Evolutionary conservation across 2,113 vertebrate species (phyloP).

Genomic region (Cheilinus undulatus): DNA sequence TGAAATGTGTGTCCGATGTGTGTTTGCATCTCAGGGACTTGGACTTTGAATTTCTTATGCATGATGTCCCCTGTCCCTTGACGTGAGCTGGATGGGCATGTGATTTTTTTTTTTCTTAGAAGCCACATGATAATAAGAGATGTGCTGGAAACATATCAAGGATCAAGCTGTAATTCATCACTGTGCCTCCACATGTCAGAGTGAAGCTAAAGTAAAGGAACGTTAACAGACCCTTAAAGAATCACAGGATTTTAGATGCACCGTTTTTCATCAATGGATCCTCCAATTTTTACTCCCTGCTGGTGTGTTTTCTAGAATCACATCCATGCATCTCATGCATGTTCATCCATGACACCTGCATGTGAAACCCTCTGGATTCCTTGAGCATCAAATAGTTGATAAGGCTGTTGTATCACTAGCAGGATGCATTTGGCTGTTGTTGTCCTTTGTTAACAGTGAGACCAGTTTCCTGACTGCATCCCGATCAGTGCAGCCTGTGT

Average conservation of each 20-base stretch:
- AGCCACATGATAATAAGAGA: slow-evolving; percentile 66
- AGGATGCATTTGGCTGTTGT: slow-evolving; percentile 56
- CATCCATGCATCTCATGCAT: background rate
- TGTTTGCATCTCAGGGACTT: slow-evolving; percentile 39
- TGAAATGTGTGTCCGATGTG: slow-evolving; percentile 10
- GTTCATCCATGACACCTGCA: background rate
- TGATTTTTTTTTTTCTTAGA: slow-evolving; percentile 64
- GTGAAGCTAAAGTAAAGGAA: slow-evolving; percentile 45
- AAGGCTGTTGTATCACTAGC: slow-evolving; percentile 30
- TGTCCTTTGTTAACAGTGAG: slow-evolving; percentile 71
- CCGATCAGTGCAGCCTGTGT: slow-evolving; percentile 79
- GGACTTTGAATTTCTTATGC: slow-evolving; percentile 63
- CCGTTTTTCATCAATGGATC: background rate
- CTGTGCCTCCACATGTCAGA: slow-evolving; percentile 51
- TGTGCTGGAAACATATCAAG: slow-evolving; percentile 68
- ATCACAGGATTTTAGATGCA: slow-evolving; percentile 11
- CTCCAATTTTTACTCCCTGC: background rate
- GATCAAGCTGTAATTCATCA: slow-evolving; percentile 67
- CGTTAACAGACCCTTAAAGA: slow-evolving; percentile 31
- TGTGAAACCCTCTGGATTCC: slow-evolving; percentile 25
- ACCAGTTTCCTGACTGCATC: slow-evolving; percentile 44
- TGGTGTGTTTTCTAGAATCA: background rate
- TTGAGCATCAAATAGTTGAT: slow-evolving; percentile 39
- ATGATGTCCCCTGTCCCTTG: slow-evolving; percentile 55
- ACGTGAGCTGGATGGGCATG: slow-evolving; percentile 56